A percentile compares a stretch with the other conserved stretches of the same genome.
Evolutionary conservation across 2,888 invertebrate species (phyloP).

Genomic region (Acleris holmiana): DNA sequence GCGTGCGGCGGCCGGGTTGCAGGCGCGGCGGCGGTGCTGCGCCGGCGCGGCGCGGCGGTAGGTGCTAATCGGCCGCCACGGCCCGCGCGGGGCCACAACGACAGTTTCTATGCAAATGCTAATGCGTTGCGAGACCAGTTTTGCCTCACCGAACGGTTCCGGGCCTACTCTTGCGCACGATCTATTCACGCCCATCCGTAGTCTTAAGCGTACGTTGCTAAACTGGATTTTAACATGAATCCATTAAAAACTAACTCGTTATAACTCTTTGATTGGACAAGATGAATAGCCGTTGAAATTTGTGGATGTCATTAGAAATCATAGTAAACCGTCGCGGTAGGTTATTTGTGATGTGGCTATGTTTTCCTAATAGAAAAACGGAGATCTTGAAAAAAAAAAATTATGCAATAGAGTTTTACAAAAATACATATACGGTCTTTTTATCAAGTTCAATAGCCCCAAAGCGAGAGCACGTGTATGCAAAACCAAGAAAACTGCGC

Average conservation of each 20-base stretch:
- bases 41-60: conserved; percentile 47
- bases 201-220: conserved; percentile 58
- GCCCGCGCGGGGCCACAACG: conserved; percentile 70
- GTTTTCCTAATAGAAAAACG: conserved; percentile 46
- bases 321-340: conserved; percentile 9
- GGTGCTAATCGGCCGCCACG: conserved; percentile 73
- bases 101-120: conserved; percentile 84
- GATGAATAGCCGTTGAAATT: conserved; percentile 18
- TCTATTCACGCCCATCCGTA: conserved; percentile 71
- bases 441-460: conserved; percentile 84
- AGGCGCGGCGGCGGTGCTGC: conserved; percentile 33
- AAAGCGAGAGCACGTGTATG: conserved; percentile 80
- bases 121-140: conserved; percentile 80
- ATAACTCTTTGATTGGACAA: conserved; percentile 12
- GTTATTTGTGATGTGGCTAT: conserved; percentile 16
- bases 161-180: conserved; percentile 70
- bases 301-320: conserved; percentile 15
- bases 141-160: conserved; percentile 73
- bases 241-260: conserved; percentile 45
- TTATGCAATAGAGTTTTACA: conserved; percentile 75
- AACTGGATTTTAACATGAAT: conserved; percentile 63
- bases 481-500: conserved; percentile 65
- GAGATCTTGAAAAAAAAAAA: conserved; percentile 56
- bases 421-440: conserved; percentile 73
- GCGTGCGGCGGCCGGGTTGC: conserved; percentile 11